Base-by-base conservation (phyloP, 2,888 invertebrate genomes). In the Arctia plantaginis region DNA sequence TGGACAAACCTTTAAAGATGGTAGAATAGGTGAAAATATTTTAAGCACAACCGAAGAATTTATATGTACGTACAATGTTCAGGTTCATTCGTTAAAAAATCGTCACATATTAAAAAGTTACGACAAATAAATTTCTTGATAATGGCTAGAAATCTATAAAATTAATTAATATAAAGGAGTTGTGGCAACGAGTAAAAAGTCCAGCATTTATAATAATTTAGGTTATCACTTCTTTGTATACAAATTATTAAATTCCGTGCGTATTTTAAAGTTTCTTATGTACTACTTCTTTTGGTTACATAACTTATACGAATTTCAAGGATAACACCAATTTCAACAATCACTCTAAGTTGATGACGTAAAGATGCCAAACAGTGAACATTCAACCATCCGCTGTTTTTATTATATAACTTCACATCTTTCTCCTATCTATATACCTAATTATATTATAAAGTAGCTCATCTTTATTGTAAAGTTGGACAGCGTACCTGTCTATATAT, bases 111-210 rank as follows among this genome's bases (percentile, higher is more conserved):
- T 72, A 69, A 64, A 77, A 84, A 85, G 80, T 71, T 77, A 85
- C 78, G 78, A 74, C 76, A 82, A 68, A 80, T 86, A 78, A 79
- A 78, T 85, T 80, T 70, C 74, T 80, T 79, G 77, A 82, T 72
- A 81, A 85, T 78, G 73, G 78, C 84, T 86, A 85, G 77, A 86
- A 86, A 81, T 83, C 80, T 87, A 86, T 82, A 82, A 84, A 87
- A 85, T 81, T 87, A 86, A 84, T 82, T 87, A 88, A 83, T 85
- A 84, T 87, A 90, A 90, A 88, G 90, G 87, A 90, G 88, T 87
- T 87, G 82, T 86, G 91, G 91, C 90, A 76, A 80, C 74, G 92
- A 93, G 93, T 83, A 93, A 93, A 94, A 94, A 94, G 94, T 93
- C 91, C 94, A 94, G 94, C 94, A 94, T 87, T 86, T 82, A 82